Conservation (phyloP, 2,888 invertebrate genomes). For the Apamea sordens region DNA sequence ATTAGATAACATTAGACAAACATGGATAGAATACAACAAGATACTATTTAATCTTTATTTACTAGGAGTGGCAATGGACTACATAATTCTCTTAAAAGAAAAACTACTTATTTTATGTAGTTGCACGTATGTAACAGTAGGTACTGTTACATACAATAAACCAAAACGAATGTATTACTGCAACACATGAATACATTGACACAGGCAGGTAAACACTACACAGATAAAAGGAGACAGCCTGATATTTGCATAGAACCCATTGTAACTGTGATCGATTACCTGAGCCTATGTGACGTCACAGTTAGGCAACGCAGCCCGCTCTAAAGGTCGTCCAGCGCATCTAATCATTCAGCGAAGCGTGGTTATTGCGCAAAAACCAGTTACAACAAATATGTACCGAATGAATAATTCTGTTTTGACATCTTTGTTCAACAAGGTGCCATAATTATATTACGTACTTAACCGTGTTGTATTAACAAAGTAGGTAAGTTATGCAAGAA, state of each 20-base stretch:
- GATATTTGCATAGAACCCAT: constrained; percentile 68
- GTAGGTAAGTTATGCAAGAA: constrained; percentile 43
- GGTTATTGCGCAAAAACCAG: constrained; percentile 74
- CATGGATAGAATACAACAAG: too few relatives aligned
- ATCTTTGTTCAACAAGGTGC: constrained; percentile 61
- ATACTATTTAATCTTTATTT: too few relatives aligned
- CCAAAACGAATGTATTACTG: constrained; percentile 2
- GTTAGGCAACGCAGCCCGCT: constrained; percentile 61
- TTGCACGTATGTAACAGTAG: too few relatives aligned
- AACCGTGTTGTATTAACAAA: constrained; percentile 49
- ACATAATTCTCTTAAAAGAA: neutral
- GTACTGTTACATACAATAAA: neutral
- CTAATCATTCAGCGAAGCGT: constrained; percentile 81
- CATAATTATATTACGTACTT: constrained; percentile 62
- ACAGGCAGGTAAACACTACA: neutral
- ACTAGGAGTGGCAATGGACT: too few relatives aligned
- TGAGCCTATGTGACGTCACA: constrained; percentile 67
- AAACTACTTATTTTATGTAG: neutral
- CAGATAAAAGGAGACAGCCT: constrained; percentile 45
- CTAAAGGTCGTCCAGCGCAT: constrained; percentile 80
- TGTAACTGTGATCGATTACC: constrained; percentile 70
- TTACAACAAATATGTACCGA: constrained; percentile 66
- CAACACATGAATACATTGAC: constrained; percentile 4
- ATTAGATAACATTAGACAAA: too few relatives aligned
- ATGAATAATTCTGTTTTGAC: constrained; percentile 62